These are phyloP conservation scores for Alectura lathami DNA, from an alignment of 2,113 vertebrate species.

Conservation along the genomic window DNA sequence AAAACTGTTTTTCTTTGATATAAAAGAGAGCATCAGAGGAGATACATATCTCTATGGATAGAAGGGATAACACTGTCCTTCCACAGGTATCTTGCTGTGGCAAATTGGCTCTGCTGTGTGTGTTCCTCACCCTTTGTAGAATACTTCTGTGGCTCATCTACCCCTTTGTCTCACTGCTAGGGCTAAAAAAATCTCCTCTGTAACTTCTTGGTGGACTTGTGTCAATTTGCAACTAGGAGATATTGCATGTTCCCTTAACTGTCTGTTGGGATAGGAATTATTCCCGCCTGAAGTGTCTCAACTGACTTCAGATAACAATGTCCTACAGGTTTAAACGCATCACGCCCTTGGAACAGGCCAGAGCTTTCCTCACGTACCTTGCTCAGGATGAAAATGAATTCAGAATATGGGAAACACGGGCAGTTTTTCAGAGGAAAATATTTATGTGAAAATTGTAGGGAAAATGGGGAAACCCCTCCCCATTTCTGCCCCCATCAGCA, in stretches of 20 bases:
- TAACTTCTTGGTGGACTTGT: not conserved
- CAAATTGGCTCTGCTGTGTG: not conserved
- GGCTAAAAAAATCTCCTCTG: not conserved
- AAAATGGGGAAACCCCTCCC: not conserved
- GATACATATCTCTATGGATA: not conserved
- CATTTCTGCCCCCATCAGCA: not conserved
- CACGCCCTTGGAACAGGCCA: not conserved
- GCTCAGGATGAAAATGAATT: not conserved
- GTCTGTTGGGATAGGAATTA: not conserved
- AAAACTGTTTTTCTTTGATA: not conserved
- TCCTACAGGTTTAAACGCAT: not conserved
- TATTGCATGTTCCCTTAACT: not conserved
- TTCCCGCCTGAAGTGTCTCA: conserved; percentile 3
- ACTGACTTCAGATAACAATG: not conserved
- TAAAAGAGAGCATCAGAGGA: not conserved
- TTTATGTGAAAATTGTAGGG: not conserved
- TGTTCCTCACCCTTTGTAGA: not conserved
- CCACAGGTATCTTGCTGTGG: not conserved
- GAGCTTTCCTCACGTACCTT: not conserved
- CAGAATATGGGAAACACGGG: not conserved
- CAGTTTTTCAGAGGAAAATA: not conserved
- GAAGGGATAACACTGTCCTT: not conserved
- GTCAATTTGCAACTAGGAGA: not conserved
- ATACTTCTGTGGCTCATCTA: not conserved
- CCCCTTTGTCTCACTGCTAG: not conserved